Evolutionary conservation across 2,113 vertebrate genomes (phyloP), one percentile per base, ranked within the genome.

Genomic region (Pseudopipra pipra): DNA sequence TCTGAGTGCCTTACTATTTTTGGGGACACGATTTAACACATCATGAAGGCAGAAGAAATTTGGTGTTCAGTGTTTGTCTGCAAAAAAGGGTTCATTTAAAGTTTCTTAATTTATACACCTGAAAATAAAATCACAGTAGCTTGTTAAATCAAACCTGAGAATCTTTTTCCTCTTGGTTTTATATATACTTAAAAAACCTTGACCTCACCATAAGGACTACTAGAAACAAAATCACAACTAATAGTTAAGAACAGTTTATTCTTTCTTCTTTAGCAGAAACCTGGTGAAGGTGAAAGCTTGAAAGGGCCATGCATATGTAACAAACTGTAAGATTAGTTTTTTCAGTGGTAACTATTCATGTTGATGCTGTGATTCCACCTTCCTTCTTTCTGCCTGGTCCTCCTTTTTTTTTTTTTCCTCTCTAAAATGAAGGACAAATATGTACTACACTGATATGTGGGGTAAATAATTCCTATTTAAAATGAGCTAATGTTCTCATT

Each of bases 391-490:
- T 61, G 79, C 14, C 54, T 4, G 1, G 1, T 30, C 4, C 7
- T 43, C 3, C 14, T 22, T 21, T 27, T 22, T 21, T 27, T 41
- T 37, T 44, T 55, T n/a, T 27, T 47, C 35, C 24, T 16, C 7
- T 79, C 84, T 66, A 41, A 61, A 83, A 54, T 70, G 49, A 43
- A 94, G 56, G 15, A 39, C 20, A 83, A 65, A 82, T 9, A 1
- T 39, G 3, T 87, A 13, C 68, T 78, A 67, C 37, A 22, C 4
- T 27, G 19, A 3, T 33, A 8, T 11, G 6, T 0, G 1, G 5
- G 12, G 14, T 51, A 43, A 78, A 59, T 7, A 1, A 72, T 84
- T 83, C 25, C 25, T 54, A 28, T 47, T 85, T 47, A 33, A 20
- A 75, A 66, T 14, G 47, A 81, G 31, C 7, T 67, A 22, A 66